Evolutionary conservation across 2,797 vertebrate genomes (phyloP).

Genomic region (Loris lydekkerianus): DNA sequence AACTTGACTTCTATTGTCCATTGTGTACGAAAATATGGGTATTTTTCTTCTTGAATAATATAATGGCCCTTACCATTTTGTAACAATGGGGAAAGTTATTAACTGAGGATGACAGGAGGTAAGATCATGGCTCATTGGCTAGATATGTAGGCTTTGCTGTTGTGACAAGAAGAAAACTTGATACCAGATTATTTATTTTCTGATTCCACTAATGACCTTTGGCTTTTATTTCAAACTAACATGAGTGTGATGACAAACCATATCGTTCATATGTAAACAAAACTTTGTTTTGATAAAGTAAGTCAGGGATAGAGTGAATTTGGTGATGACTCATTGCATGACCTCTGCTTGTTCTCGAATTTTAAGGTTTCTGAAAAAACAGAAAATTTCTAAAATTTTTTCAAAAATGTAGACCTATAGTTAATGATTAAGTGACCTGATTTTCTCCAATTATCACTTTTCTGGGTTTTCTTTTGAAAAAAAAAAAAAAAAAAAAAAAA

Average conservation of each 20-base stretch:
- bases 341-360: neutral
- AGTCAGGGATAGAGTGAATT: slow-evolving; percentile 42
- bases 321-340: neutral
- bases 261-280: neutral
- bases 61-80: neutral
- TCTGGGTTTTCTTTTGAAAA: neutral
- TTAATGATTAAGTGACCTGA: neutral
- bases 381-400: neutral
- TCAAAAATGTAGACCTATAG: neutral
- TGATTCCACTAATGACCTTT: slow-evolving; percentile 38
- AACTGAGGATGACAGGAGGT: neutral
- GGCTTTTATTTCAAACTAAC: slow-evolving; percentile 45
- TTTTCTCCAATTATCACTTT: slow-evolving; percentile 1
- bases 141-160: neutral
- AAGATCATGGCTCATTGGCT: neutral
- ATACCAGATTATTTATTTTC: slow-evolving; percentile 48
- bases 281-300: slow-evolving; percentile 60
- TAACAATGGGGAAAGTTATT: neutral
- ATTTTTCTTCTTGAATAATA: neutral
- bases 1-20: neutral
- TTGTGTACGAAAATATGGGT: neutral
- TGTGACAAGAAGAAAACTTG: neutral
- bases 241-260: slow-evolving; percentile 19
- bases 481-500: neutral
- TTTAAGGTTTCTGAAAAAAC: neutral